A percentile compares a stretch with the other conserved stretches of the same genome.
These are phyloP conservation scores for Ischnura elegans DNA, from an alignment of 2,888 invertebrate species.

Conservation along the genomic window DNA sequence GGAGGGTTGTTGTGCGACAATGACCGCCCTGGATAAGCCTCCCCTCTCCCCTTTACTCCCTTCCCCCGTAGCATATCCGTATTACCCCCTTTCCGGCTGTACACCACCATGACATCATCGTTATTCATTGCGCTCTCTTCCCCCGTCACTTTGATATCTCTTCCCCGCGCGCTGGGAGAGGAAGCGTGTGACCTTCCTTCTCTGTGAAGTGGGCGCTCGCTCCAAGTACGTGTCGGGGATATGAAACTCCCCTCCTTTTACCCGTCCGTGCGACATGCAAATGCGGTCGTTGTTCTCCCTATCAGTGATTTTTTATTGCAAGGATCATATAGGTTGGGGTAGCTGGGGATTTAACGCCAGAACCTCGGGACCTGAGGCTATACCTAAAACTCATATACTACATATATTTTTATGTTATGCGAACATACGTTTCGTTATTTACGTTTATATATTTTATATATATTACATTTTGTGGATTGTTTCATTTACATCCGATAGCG, in stretches of 20 bases:
- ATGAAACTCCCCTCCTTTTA: neutral
- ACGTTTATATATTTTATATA: too few relatives aligned
- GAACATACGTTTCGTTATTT: too few relatives aligned
- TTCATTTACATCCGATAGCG: too few relatives aligned
- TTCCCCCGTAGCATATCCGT: neutral
- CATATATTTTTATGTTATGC: too few relatives aligned
- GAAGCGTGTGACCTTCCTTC: conserved; percentile 26
- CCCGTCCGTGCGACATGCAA: neutral
- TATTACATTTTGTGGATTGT: too few relatives aligned
- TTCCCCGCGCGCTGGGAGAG: neutral
- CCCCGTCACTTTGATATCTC: neutral
- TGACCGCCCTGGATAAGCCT: conserved; percentile 18
- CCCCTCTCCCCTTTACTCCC: neutral
- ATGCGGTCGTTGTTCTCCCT: neutral
- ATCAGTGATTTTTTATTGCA: neutral
- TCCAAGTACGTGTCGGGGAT: neutral
- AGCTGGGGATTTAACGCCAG: too few relatives aligned
- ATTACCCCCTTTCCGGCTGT: neutral
- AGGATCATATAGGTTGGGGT: too few relatives aligned
- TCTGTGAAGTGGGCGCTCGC: neutral
- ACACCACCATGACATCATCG: conserved; percentile 29
- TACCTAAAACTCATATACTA: too few relatives aligned
- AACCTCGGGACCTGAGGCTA: too few relatives aligned
- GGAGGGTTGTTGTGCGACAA: conserved; percentile 7
- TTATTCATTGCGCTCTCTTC: neutral